These are phyloP conservation scores for Acanthurus lineatus DNA, from an alignment of 2,797 vertebrate genomes.

Conservation along the genomic window DNA sequence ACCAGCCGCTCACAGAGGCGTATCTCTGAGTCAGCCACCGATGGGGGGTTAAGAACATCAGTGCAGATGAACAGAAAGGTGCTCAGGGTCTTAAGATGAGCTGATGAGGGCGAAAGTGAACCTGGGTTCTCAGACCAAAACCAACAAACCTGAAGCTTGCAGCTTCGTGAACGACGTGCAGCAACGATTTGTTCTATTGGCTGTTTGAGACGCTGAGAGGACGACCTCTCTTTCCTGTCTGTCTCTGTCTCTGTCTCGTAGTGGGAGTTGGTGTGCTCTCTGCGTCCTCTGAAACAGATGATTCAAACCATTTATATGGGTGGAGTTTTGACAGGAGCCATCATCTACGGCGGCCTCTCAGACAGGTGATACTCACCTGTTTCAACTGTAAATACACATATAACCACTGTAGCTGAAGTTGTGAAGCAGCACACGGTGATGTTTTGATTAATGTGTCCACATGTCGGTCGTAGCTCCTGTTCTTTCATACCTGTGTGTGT, in stretches of 20 bases:
- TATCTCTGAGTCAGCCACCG: too few relatives aligned
- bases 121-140: too few relatives aligned
- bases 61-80: too few relatives aligned
- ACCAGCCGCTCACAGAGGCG: too few relatives aligned
- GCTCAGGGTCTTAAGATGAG: too few relatives aligned
- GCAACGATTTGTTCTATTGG: too few relatives aligned
- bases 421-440: not conserved
- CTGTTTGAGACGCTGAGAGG: too few relatives aligned
- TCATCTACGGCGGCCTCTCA: conserved; percentile 83
- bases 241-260: conserved; percentile 43
- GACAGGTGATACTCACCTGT: conserved; percentile 75
- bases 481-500: not conserved
- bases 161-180: too few relatives aligned
- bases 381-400: not conserved
- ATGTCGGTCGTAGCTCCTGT: too few relatives aligned
- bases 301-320: conserved; percentile 88
- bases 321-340: conserved; percentile 83
- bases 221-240: not conserved
- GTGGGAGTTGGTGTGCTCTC: conserved; percentile 84
- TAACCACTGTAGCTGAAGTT: not conserved
- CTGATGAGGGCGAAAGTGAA: too few relatives aligned
- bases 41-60: too few relatives aligned
- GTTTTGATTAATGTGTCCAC: not conserved
- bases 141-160: too few relatives aligned
- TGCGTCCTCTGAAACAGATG: conserved; percentile 86